Percentiles rank a stretch among this genome's conserved stretches.
These are phyloP conservation scores for Spialia ferax DNA, from an alignment of 2,888 invertebrate genomes.

Conservation along the genomic window DNA sequence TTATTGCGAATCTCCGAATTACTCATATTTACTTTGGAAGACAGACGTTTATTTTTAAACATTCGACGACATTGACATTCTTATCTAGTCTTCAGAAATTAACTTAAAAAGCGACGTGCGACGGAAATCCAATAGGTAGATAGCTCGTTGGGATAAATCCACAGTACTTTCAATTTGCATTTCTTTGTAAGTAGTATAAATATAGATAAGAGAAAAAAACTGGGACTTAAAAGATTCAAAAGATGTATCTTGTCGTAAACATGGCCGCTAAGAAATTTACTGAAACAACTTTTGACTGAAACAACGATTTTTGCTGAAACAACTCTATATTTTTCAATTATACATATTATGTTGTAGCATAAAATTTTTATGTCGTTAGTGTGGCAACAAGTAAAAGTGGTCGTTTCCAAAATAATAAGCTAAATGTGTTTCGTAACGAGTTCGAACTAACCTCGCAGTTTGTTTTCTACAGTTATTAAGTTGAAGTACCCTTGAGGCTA, in stretches of 20 bases:
- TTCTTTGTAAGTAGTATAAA: background rate
- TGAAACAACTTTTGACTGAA: too few relatives aligned
- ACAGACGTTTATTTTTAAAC: background rate
- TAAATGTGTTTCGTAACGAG: slow-evolving; percentile 9
- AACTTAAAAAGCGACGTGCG: background rate
- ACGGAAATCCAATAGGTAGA: background rate
- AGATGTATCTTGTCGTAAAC: too few relatives aligned
- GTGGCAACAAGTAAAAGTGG: slow-evolving; percentile 7
- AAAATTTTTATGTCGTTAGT: background rate
- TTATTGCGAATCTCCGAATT: too few relatives aligned
- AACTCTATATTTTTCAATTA: too few relatives aligned
- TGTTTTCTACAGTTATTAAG: background rate
- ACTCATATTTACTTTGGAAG: too few relatives aligned
- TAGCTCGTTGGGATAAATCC: background rate
- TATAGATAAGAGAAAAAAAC: background rate
- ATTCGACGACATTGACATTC: background rate
- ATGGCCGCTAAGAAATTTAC: too few relatives aligned
- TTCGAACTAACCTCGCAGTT: slow-evolving; percentile 11
- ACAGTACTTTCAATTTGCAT: background rate
- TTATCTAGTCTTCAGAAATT: background rate
- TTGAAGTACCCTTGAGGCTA: background rate
- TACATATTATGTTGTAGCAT: too few relatives aligned
- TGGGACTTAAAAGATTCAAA: too few relatives aligned
- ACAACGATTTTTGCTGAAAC: background rate
- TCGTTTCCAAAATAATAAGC: slow-evolving; percentile 9